phyloP scores from a whole-genome alignment of 2,113 vertebrate species.

The Oncorhynchus clarkii region DNA sequence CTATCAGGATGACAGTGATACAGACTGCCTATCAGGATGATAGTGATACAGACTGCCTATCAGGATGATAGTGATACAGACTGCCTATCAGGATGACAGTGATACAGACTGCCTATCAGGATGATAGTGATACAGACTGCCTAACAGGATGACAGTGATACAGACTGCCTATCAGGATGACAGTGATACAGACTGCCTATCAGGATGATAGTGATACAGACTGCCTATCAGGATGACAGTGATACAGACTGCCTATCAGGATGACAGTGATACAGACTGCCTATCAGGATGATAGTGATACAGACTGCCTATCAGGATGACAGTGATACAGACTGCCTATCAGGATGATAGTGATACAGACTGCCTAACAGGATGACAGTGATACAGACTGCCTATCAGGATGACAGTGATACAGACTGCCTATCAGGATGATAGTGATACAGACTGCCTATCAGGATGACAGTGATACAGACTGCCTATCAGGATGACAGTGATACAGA shows the following conservation, averaged over 20 bases:
- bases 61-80: background rate
- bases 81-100: conserved; percentile 46
- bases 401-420: conserved; percentile 30
- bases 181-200: conserved; percentile 30
- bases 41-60: conserved; percentile 11
- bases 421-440: conserved; percentile 48
- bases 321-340: conserved; percentile 28
- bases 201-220: conserved; percentile 41
- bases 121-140: conserved; percentile 1
- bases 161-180: conserved; percentile 44
- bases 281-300: conserved; percentile 48
- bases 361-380: conserved; percentile 44
- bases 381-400: conserved; percentile 35
- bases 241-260: conserved; percentile 35
- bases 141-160: conserved; percentile 49
- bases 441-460: background rate
- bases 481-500: no score
- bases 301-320: conserved; percentile 44
- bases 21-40: conserved; percentile 43
- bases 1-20: no score
- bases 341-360: conserved; percentile 41
- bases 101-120: background rate
- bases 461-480: no score
- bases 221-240: conserved; percentile 45
- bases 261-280: conserved; percentile 30